Base-by-base conservation (phyloP, 2,797 vertebrate species). In the Saxicola maurus region DNA sequence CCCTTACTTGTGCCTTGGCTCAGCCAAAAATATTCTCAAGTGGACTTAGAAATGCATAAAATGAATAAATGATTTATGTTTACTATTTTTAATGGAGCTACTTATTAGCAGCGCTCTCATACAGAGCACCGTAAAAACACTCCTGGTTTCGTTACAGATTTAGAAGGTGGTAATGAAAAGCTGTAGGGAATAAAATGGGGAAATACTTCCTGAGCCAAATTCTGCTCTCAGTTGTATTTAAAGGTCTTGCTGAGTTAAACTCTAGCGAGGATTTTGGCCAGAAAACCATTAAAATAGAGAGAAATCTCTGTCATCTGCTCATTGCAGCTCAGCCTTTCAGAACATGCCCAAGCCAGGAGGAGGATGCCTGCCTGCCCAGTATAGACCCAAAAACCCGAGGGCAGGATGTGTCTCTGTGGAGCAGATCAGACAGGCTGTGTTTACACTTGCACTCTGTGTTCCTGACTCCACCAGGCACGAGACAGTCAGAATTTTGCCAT, bases 41-140 rank as follows among this genome's bases (percentile, higher is more conserved):
- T 95, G 92, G 91, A 90, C 93, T 93, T 82, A 89, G 65, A 95
- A 94, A 89, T 90, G 79, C 87, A 82, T 94, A 90, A 95, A 95
- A 87, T 33, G 64, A 86, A 94, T 95, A 89, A 96, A 93, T 93
- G 64, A 94, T 96, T 96, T 94, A 92, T 91, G 73, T 94, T 93
- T 92, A 91, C 92, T 95, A 69, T 95, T 94, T 93, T 90, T 91
- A 92, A 92, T 96, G 92, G 80, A 90, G 69, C 82, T 91, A 21
- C 81, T 93, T 94, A 88, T 91, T 95, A 95, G 78, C 81, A 89
- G 35, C 0, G 0, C 68, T 90, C 57, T 90, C 75, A 83, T 69
- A 78, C 27, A 37, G 79, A 86, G 87, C 62, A 35, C 52, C 1
- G 8, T 87, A 66, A 93, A 88, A 94, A 81, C 84, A 46, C 62